Base-by-base conservation (phyloP, 1,140 invertebrate genomes). In the Ceratina calcarata region DNA sequence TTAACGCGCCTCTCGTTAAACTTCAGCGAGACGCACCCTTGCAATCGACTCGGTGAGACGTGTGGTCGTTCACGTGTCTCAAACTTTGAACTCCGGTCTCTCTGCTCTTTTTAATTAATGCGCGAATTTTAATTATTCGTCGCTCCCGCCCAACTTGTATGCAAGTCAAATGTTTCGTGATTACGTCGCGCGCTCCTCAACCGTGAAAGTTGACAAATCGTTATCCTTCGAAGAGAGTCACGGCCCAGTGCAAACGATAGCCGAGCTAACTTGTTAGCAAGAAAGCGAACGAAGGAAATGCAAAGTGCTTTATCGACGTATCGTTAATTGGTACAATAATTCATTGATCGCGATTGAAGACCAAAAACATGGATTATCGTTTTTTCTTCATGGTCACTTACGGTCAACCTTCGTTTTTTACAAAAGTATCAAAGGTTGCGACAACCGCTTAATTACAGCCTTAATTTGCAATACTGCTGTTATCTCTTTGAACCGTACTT, bases 381-480 rank as follows among this genome's bases (percentile, higher is more conserved):
- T 80, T 61, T 64, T 53, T 69, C 20, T 66, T 37, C 20, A 18
- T 32, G 27, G 27, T 32, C 7, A 20, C 7, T n/a, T 45, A 22
- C 64, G 51, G n/a, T 45, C 10, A 10, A 45, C 10, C 7, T 45
- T 45, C 37, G 37, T 45, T 6, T 45, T 7, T 45, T 45, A 45
- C 37, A 45, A 10, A 45, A 49, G 51, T 55, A 55, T 24, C 49
- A 75, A 67, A 84, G 65, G 64, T 57, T 58, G 67, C 12, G 70
- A 64, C 77, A 67, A 37, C 71, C 51, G 79, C 69, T 74, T 84
- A 84, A 84, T 84, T 76, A 24, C 70, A 67, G 57, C 74, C 71
- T 62, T 84, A 80, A 84, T 80, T 80, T 37, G 37, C 58, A 8
- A 55, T 71, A 20, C 13, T 10, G 3, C n/a, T 32, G 58, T 64